A percentile compares a stretch with the other conserved stretches of the same genome.
Conservation (phyloP, 2,888 invertebrate species). For the Hirtodrosophila duncani region DNA sequence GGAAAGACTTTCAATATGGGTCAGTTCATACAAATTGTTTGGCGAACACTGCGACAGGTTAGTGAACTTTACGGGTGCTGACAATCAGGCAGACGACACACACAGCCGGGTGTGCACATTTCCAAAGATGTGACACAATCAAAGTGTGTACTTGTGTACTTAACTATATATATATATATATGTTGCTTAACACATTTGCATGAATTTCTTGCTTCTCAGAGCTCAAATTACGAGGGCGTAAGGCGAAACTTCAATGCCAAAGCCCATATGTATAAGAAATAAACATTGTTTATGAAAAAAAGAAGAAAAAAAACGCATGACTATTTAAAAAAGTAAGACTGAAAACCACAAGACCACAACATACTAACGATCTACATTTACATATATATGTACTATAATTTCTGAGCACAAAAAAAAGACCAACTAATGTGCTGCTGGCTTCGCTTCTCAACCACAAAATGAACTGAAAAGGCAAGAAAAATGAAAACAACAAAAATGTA, state of each 20-base stretch:
- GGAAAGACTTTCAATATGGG: no score
- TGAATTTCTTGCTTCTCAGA: background rate
- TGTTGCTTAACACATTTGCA: slow-evolving; percentile 1
- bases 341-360: slow-evolving; percentile 61
- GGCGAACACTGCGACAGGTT: no score
- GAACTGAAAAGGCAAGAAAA: slow-evolving; percentile 3
- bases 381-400: no score
- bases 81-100: no score
- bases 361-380: no score
- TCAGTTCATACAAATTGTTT: no score
- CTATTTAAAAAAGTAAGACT: slow-evolving; percentile 17
- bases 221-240: slow-evolving; percentile 26
- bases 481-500: slow-evolving; percentile 1
- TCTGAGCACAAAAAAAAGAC: slow-evolving; percentile 25
- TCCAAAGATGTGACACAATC: no score
- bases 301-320: slow-evolving; percentile 38
- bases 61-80: no score
- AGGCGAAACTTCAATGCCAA: slow-evolving; percentile 55
- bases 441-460: slow-evolving; percentile 10
- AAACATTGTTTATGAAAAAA: slow-evolving; percentile 29
- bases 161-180: slow-evolving; percentile 6
- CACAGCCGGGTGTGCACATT: no score
- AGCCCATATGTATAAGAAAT: slow-evolving; percentile 32
- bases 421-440: slow-evolving; percentile 34
- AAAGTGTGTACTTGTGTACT: no score